Evolutionary conservation across 2,113 vertebrate genomes (phyloP).

Genomic region (Mesocricetus auratus): DNA sequence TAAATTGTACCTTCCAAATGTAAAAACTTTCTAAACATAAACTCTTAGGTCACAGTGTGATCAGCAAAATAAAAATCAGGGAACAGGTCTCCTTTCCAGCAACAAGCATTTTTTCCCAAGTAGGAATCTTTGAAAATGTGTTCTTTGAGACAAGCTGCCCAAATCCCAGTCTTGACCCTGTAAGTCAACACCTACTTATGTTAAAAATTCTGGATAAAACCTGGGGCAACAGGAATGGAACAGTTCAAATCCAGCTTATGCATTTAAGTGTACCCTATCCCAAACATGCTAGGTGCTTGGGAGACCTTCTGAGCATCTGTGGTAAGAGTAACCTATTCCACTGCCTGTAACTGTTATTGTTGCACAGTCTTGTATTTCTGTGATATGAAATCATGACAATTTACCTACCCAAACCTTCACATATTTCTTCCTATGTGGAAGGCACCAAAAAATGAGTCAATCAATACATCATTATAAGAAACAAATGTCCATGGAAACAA

Average conservation of each 20-base stretch:
- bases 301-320: not conserved
- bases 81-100: not conserved
- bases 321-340: not conserved
- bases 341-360: not conserved
- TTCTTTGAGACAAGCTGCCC: not conserved
- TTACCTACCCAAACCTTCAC: not conserved
- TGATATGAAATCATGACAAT: not conserved
- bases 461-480: not conserved
- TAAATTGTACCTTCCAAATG: not conserved
- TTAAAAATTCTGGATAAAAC: not conserved
- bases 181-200: not conserved
- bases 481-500: not conserved
- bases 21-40: not conserved
- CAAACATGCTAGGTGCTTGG: not conserved
- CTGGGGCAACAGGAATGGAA: not conserved
- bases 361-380: not conserved
- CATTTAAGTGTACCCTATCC: not conserved
- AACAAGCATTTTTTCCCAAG: not conserved
- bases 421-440: not conserved
- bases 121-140: not conserved
- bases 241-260: not conserved
- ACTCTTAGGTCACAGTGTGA: not conserved
- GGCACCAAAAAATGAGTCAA: not conserved
- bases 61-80: not conserved
- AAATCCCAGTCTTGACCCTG: not conserved